These are phyloP conservation scores for Acropternis orthonyx DNA, from an alignment of 2,797 vertebrate species.

Conservation along the genomic window DNA sequence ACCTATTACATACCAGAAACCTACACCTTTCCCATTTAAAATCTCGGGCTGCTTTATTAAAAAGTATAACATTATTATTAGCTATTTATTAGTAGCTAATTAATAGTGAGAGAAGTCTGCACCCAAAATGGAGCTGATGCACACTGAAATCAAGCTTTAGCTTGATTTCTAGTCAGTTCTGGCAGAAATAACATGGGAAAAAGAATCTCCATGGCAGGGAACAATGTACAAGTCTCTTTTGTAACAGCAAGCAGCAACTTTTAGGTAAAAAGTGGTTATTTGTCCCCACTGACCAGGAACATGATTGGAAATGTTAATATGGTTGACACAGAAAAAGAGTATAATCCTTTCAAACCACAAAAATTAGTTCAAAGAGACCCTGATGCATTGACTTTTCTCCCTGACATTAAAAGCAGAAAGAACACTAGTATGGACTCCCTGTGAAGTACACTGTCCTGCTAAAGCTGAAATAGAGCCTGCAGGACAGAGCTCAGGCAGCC, in stretches of 20 bases:
- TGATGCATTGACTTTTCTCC: background rate
- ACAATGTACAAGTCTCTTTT: background rate
- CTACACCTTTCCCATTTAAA: background rate
- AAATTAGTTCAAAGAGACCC: background rate
- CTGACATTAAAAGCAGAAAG: background rate
- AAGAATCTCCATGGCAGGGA: background rate
- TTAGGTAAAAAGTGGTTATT: background rate
- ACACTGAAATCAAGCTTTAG: background rate
- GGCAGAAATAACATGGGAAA: background rate
- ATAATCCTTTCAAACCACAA: background rate
- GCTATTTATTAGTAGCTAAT: background rate
- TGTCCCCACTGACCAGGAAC: background rate
- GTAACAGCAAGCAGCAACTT: background rate
- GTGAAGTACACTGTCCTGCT: background rate
- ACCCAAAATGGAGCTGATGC: background rate
- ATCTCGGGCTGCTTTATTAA: background rate
- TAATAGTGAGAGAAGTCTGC: background rate
- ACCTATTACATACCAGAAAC: background rate
- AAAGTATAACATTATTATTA: background rate
- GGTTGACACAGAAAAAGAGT: background rate
- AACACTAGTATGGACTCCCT: background rate
- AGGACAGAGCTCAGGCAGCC: background rate
- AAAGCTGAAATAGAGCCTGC: background rate
- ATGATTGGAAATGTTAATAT: background rate
- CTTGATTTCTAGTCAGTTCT: background rate